Conservation (phyloP, 2,797 vertebrate species). For the Sciurus vulgaris region DNA sequence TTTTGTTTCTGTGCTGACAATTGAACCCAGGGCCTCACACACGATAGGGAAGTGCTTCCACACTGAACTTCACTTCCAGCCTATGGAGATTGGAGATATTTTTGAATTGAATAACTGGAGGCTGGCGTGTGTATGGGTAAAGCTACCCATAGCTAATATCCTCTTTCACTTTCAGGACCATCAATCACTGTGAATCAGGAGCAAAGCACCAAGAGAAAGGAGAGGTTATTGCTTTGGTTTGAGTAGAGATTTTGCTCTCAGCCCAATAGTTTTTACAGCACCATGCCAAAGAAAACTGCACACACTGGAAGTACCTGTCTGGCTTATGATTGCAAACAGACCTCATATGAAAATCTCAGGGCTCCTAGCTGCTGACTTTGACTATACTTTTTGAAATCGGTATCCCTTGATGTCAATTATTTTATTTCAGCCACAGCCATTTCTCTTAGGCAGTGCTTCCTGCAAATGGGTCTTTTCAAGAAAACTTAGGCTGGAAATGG, state of each 20-base stretch:
- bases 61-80: not conserved
- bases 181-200: not conserved
- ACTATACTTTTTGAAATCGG: slow-evolving; percentile 31
- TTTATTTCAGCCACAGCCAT: slow-evolving; percentile 14
- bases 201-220: not conserved
- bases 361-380: not conserved
- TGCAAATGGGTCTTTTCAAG: slow-evolving; percentile 14
- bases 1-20: too few relatives aligned
- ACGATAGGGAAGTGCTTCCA: too few relatives aligned
- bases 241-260: slow-evolving; percentile 5
- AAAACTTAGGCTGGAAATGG: slow-evolving; percentile 45
- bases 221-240: not conserved
- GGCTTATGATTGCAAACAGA: slow-evolving; percentile 21
- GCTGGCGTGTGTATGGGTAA: too few relatives aligned
- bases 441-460: slow-evolving; percentile 26
- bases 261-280: not conserved
- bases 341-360: not conserved
- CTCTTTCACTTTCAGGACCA: not conserved
- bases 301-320: not conserved
- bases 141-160: not conserved
- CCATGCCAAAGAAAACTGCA: slow-evolving; percentile 23
- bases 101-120: not conserved
- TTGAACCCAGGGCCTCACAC: too few relatives aligned
- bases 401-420: not conserved
- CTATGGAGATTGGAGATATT: not conserved